A percentile compares a stretch with the other conserved stretches of the same genome.
phyloP scores from a whole-genome alignment of 2,888 invertebrate species.

The Phytoseiulus persimilis region DNA sequence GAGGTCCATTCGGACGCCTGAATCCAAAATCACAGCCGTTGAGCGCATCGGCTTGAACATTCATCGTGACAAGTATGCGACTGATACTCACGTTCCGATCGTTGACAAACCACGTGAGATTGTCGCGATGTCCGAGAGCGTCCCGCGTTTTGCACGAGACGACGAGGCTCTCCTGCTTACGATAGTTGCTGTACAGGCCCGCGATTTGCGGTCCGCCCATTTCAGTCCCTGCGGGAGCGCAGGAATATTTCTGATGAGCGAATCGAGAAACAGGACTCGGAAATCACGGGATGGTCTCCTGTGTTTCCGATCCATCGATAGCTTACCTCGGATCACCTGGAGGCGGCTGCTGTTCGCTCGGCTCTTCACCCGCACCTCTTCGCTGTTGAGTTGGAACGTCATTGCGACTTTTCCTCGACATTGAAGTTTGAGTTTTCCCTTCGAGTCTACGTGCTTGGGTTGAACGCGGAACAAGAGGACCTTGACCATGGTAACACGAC shows the following conservation, averaged over 20 bases:
- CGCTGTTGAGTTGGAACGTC: slow-evolving; percentile 21
- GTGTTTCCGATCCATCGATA: background rate
- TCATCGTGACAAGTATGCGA: background rate
- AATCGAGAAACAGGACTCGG: background rate
- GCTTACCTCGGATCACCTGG: slow-evolving; percentile 15
- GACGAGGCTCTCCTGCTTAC: slow-evolving; percentile 28
- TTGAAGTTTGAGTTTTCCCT: slow-evolving; percentile 19
- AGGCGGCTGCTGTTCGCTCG: slow-evolving; percentile 28
- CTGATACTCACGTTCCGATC: slow-evolving; percentile 12
- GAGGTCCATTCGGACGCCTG: slow-evolving; percentile 36
- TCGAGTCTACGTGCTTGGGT: background rate
- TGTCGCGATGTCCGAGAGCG: slow-evolving; percentile 33
- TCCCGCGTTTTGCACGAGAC: slow-evolving; percentile 32
- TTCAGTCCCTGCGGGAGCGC: background rate
- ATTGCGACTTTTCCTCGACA: slow-evolving; percentile 14
- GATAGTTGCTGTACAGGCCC: slow-evolving; percentile 20
- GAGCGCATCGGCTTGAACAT: no score
- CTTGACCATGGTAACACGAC: slow-evolving; percentile 8
- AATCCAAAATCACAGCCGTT: background rate
- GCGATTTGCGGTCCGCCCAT: slow-evolving; percentile 36
- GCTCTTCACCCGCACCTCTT: slow-evolving; percentile 18
- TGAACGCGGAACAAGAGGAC: background rate
- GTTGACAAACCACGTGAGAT: slow-evolving; percentile 34
- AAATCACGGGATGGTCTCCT: background rate
- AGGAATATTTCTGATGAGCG: background rate